These are phyloP conservation scores for Reticulitermes lucifugus DNA, from an alignment of 2,888 invertebrate genomes.

Conservation along the genomic window DNA sequence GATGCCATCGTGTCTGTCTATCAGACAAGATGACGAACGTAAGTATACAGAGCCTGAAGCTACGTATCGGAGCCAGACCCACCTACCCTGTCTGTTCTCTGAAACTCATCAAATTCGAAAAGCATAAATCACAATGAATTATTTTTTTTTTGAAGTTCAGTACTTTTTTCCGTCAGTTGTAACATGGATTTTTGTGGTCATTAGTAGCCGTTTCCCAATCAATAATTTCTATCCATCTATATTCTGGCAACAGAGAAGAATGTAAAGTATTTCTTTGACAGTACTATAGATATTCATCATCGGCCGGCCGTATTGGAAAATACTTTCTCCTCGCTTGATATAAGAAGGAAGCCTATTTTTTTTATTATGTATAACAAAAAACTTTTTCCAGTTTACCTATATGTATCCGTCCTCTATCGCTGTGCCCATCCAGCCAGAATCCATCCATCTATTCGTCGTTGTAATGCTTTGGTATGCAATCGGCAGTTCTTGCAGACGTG, in stretches of 20 bases:
- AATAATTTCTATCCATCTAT: background rate
- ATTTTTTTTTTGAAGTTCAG: too few relatives aligned
- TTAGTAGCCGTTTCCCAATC: background rate
- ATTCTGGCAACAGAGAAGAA: constrained; percentile 6
- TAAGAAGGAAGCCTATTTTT: background rate
- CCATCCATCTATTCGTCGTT: constrained; percentile 40
- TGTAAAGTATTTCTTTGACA: constrained; percentile 8
- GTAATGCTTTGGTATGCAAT: constrained; percentile 29
- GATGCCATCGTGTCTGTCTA: too few relatives aligned
- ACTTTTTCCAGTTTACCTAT: constrained; percentile 7
- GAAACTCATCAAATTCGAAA: too few relatives aligned
- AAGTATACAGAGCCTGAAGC: too few relatives aligned
- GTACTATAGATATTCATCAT: constrained; percentile 11
- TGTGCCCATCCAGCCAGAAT: constrained; percentile 39
- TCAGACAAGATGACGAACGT: too few relatives aligned
- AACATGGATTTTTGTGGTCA: background rate
- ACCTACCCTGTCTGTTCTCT: too few relatives aligned
- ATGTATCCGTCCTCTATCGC: background rate
- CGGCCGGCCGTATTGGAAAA: background rate
- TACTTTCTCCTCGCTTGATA: background rate
- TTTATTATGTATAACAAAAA: constrained; percentile 27
- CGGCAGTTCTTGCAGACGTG: constrained; percentile 12
- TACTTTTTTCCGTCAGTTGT: too few relatives aligned
- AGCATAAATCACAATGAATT: too few relatives aligned
- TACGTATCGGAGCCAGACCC: too few relatives aligned